A percentile compares a stretch with the other conserved stretches of the same genome.
These are phyloP conservation scores for Amia ocellicauda DNA, from an alignment of 2,113 vertebrate species.

Conservation along the genomic window DNA sequence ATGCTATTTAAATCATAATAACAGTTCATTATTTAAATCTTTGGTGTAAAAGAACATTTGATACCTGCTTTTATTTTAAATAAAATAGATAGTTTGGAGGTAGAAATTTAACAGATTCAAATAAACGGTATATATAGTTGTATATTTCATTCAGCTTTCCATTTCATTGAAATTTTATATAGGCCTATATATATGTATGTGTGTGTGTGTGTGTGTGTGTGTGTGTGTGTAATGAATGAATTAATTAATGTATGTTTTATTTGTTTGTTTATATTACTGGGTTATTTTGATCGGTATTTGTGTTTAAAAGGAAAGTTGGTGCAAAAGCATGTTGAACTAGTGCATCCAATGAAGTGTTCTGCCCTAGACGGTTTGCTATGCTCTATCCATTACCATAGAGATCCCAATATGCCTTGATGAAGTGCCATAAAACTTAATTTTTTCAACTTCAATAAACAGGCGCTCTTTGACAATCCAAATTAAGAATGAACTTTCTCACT, in stretches of 20 bases:
- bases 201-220: too few species aligned
- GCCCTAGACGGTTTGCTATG: slow-evolving; percentile 75
- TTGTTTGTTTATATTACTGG: too few species aligned
- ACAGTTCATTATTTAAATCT: not conserved
- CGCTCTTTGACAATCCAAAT: slow-evolving; percentile 78
- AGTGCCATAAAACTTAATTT: slow-evolving; percentile 81
- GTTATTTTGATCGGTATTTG: too few species aligned
- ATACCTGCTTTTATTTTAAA: too few species aligned
- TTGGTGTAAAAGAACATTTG: too few species aligned
- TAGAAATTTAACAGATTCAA: too few species aligned
- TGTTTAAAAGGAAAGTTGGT: slow-evolving; percentile 65
- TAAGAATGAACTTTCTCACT: slow-evolving; percentile 82
- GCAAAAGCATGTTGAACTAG: slow-evolving; percentile 84
- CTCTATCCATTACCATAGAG: slow-evolving; percentile 77
- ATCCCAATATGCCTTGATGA: slow-evolving; percentile 76
- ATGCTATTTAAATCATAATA: not conserved
- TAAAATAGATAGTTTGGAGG: too few species aligned
- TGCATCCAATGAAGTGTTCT: slow-evolving; percentile 79
- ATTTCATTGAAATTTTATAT: too few species aligned
- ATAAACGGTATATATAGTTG: too few species aligned
- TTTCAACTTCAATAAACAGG: slow-evolving; percentile 76
- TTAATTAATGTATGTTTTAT: too few species aligned
- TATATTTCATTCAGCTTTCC: too few species aligned
- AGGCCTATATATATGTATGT: too few species aligned
- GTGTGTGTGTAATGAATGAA: not conserved